Evolutionary conservation across 2,797 vertebrate species (phyloP).

Genomic region (Saxicola maurus): DNA sequence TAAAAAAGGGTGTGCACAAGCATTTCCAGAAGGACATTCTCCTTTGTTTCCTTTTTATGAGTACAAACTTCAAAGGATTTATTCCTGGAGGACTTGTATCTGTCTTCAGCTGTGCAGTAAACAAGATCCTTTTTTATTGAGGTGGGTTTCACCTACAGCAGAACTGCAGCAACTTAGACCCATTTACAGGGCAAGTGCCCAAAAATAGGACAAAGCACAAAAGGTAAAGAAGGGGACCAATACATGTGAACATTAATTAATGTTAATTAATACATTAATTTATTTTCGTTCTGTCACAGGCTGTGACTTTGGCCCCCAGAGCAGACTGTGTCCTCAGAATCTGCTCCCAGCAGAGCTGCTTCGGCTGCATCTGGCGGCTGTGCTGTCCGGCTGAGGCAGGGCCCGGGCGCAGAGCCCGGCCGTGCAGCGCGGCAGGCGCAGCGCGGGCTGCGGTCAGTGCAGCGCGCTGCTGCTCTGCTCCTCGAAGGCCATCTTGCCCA

Average conservation of each 20-base stretch:
- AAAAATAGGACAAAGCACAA: background rate
- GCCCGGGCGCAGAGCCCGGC: background rate
- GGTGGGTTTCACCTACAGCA: background rate
- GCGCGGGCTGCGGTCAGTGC: constrained; percentile 49
- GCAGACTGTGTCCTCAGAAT: constrained; percentile 19
- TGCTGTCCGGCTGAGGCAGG: background rate
- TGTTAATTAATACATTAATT: constrained; percentile 69
- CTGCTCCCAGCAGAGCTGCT: constrained; percentile 34
- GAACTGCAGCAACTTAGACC: background rate
- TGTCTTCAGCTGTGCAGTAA: background rate
- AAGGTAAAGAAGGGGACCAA: constrained; percentile 22
- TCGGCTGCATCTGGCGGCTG: background rate
- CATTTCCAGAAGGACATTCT: background rate
- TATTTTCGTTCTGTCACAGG: constrained; percentile 61
- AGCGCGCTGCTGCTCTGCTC: constrained; percentile 69
- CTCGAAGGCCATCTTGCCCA: constrained; percentile 80
- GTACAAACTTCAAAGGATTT: background rate
- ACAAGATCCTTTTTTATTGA: background rate
- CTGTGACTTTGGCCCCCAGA: constrained; percentile 7
- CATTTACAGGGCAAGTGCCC: background rate
- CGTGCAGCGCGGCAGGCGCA: background rate
- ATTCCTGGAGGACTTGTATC: background rate
- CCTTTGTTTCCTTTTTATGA: background rate
- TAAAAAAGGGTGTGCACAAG: background rate
- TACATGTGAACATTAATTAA: constrained; percentile 67